Base-by-base conservation (phyloP, 2,888 invertebrate genomes). In the Stenodema calcarata region DNA sequence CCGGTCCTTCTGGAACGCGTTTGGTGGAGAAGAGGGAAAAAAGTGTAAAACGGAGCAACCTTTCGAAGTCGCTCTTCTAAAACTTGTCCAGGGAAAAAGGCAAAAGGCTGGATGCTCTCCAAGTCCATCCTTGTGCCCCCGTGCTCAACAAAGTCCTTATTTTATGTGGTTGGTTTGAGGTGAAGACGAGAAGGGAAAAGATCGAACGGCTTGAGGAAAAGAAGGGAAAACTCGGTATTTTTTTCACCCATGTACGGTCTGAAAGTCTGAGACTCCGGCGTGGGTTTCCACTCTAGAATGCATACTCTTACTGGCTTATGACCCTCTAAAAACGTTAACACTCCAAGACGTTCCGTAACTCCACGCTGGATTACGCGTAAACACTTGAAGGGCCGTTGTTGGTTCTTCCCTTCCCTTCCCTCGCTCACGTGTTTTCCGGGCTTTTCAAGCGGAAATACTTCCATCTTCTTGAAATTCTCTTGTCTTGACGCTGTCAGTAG, bases 61-160 rank as follows among this genome's bases (percentile, higher is more conserved):
- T 73, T 84, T 84, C 84, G 73, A 84, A 47, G 82, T 84, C 70
- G 84, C 82, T 69, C 41, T 69, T 84, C 73, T 84, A 27, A 73
- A 84, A 73, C 73, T 73, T 73, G 70, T 73, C 84, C 70, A 44
- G 84, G 70, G 9, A 35, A 27, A 54, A 18, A 79, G 54, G 82
- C 50, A 47, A 28, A 70, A 69, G 84, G 84, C 86, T 86, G 86
- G 86, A 86, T 78, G 54, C 86, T 79, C 86, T 86, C 86, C 86
- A 86, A 86, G 79, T 69, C 84, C 28, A 30, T 30, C 80, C 23
- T 44, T 44, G 69, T 50, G 35, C 50, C 35, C 35, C 82, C 76
- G 35, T 54, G 54, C 76, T 76, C 79, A 28, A 79, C 86, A 86
- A 86, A 86, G 86, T 86, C 86, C 86, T 86, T 86, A 86, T 86